Percentiles rank a stretch among this genome's conserved stretches.
phyloP scores from a whole-genome alignment of 2,113 vertebrate species.

The Caranx ignobilis region DNA sequence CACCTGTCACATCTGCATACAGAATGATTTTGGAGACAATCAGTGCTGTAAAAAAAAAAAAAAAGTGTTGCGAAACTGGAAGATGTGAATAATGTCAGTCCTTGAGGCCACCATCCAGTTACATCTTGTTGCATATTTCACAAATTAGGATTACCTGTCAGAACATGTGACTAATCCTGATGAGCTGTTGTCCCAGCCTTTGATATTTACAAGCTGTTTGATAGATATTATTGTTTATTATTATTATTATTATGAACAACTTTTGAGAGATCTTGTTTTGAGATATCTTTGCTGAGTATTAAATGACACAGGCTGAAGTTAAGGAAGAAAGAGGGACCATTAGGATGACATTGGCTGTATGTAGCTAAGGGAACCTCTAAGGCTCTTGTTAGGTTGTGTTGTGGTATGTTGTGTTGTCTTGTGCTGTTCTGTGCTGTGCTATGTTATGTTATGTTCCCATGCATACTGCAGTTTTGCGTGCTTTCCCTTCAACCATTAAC shows the following conservation, averaged over 20 bases:
- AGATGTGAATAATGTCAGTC: neutral
- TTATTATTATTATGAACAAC: neutral
- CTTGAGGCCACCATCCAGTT: neutral
- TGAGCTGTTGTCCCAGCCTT: neutral
- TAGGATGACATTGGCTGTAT: neutral
- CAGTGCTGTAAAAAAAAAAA: neutral
- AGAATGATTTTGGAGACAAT: neutral
- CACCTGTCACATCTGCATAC: neutral
- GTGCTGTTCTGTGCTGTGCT: too few relatives aligned
- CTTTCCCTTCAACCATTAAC: slow-evolving; percentile 7
- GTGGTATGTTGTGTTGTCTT: too few relatives aligned
- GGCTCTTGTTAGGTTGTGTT: neutral
- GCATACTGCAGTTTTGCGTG: neutral
- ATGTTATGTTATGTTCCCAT: neutral
- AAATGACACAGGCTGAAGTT: neutral
- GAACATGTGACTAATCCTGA: neutral
- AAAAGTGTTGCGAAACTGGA: neutral
- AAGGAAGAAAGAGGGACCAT: neutral
- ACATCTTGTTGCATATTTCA: neutral
- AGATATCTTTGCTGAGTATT: too few relatives aligned
- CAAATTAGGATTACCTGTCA: neutral
- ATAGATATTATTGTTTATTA: neutral
- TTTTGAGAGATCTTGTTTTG: too few relatives aligned
- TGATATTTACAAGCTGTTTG: neutral
- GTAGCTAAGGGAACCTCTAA: neutral